Conservation (phyloP, 2,113 vertebrate species). For the Clinocottus analis region DNA sequence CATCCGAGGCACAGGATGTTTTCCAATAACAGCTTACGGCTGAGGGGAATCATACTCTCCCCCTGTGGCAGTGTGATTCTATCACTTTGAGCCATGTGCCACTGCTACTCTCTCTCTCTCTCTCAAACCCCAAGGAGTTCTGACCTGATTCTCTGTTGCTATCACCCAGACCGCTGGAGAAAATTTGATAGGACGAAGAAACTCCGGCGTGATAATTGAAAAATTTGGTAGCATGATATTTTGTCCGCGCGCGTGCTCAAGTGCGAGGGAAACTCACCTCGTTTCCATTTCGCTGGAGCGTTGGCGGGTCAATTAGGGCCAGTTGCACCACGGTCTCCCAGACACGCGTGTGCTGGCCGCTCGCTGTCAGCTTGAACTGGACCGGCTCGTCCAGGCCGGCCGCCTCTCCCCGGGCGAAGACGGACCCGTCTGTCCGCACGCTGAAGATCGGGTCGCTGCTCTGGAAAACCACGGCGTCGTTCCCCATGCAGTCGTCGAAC, state of each 20-base stretch:
- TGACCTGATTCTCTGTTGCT: conserved; percentile 74
- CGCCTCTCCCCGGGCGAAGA: conserved; percentile 83
- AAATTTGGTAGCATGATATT: conserved; percentile 56
- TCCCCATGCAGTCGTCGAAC: conserved; percentile 90
- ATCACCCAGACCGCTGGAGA: conserved; percentile 60
- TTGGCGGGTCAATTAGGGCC: conserved; percentile 81
- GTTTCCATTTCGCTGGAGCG: conserved; percentile 68
- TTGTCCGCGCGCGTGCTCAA: conserved; percentile 19
- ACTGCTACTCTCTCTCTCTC: conserved; percentile 30
- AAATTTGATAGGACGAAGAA: conserved; percentile 42
- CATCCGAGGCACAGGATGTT: conserved; percentile 67
- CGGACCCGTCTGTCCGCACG: conserved; percentile 86
- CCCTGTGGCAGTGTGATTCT: conserved; percentile 72
- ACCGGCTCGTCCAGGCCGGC: conserved; percentile 84
- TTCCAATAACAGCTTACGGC: conserved; percentile 76
- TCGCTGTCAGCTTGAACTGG: conserved; percentile 87
- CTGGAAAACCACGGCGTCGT: conserved; percentile 84
- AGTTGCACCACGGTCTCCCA: conserved; percentile 89
- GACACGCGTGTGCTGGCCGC: conserved; percentile 77
- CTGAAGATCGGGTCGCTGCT: conserved; percentile 89
- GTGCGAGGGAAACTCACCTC: conserved; percentile 80
- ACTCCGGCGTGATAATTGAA: conserved; percentile 55
- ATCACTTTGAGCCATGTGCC: conserved; percentile 71
- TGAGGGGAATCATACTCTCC: conserved; percentile 60
- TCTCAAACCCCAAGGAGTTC: conserved; percentile 68